These are phyloP conservation scores for Cryptocheilus praepositus DNA, from an alignment of 2,888 invertebrate genomes.

Conservation along the genomic window DNA sequence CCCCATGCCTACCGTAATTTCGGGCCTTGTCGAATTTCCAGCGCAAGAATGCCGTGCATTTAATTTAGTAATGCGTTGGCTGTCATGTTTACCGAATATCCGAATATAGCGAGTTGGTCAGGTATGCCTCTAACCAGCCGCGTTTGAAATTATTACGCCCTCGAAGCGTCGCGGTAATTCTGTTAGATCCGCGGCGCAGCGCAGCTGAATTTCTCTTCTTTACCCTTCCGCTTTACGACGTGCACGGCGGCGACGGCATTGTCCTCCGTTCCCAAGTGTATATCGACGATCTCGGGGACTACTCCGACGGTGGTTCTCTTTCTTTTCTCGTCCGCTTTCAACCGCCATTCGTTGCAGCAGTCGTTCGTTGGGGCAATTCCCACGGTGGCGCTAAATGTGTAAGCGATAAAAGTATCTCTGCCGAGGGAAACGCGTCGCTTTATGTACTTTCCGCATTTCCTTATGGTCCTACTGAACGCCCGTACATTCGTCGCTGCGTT, in stretches of 20 bases:
- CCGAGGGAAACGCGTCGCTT: constrained; percentile 45
- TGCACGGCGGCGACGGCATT: constrained; percentile 24
- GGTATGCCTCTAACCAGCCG: too few relatives aligned
- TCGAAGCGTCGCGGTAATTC: constrained; percentile 23
- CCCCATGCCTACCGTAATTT: too few relatives aligned
- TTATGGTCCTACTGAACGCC: constrained; percentile 44
- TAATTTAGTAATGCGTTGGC: too few relatives aligned
- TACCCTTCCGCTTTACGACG: constrained; percentile 38
- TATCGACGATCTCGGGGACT: constrained; percentile 6
- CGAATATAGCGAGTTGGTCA: too few relatives aligned
- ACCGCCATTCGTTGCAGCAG: constrained; percentile 15
- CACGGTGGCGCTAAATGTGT: constrained; percentile 53
- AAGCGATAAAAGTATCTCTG: constrained; percentile 59
- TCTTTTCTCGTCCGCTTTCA: constrained; percentile 17
- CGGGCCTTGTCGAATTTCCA: too few relatives aligned
- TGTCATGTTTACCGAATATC: too few relatives aligned
- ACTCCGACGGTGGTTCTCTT: constrained; percentile 7
- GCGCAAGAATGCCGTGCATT: too few relatives aligned
- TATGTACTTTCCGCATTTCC: constrained; percentile 53
- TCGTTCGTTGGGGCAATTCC: constrained; percentile 50
- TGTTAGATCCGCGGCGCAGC: constrained; percentile 24
- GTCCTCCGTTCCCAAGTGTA: constrained; percentile 24
- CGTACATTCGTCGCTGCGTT: constrained; percentile 42
- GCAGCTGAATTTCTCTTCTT: constrained; percentile 18
- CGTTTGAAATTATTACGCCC: not conserved